phyloP scores from a whole-genome alignment of 1,140 invertebrate genomes.

The Halictus rubicundus region DNA sequence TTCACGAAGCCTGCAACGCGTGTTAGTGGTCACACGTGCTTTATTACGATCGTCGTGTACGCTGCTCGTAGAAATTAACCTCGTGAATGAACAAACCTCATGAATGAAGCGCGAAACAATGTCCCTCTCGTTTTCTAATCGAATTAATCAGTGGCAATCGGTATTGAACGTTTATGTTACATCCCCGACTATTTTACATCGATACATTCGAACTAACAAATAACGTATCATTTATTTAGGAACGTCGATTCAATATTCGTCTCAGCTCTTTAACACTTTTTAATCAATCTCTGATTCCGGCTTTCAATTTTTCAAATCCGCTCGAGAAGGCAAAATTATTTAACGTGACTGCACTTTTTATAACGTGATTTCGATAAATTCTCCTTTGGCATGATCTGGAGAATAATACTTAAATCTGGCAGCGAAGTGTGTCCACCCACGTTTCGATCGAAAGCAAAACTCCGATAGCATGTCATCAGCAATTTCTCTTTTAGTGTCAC shows the following conservation, averaged over 20 bases:
- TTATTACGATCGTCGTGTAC: not conserved
- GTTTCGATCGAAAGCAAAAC: too few relatives aligned
- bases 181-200: not conserved
- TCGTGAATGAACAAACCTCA: conserved; percentile 31
- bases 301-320: too few relatives aligned
- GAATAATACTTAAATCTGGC: too few relatives aligned
- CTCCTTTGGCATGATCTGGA: too few relatives aligned
- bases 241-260: too few relatives aligned
- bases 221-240: too few relatives aligned
- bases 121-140: not conserved
- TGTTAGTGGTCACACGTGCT: conserved; percentile 18
- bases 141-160: conserved; percentile 5
- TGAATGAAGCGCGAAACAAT: conserved; percentile 25
- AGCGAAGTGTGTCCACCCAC: not conserved
- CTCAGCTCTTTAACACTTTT: too few relatives aligned
- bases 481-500: not conserved
- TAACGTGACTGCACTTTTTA: too few relatives aligned
- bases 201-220: too few relatives aligned
- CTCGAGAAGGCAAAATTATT: too few relatives aligned
- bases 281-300: not conserved
- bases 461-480: too few relatives aligned
- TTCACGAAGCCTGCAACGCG: not conserved
- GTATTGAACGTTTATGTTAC: not conserved
- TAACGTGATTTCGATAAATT: too few relatives aligned
- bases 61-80: conserved; percentile 11